Evolutionary conservation across 2,797 vertebrate species (phyloP), one percentile per base, ranked within the genome.

Genomic region (Lutjanus campechanus): DNA sequence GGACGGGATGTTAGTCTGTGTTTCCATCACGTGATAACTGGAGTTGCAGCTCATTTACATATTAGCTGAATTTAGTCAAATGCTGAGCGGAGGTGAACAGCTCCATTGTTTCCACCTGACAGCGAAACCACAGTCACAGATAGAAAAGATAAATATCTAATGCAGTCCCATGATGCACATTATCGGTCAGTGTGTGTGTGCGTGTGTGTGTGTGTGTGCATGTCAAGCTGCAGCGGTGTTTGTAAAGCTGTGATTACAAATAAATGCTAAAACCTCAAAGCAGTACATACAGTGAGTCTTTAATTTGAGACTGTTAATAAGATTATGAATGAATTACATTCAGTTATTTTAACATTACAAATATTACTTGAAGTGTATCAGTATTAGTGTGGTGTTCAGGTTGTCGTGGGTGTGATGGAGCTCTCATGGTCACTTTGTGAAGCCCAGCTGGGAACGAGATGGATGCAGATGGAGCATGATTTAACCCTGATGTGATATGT

Each of bases 61-160:
- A 65, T 83, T 87, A 86, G 88, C 84, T 85, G 82, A 81, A 91
- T 88, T 85, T 91, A 93, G 84, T 88, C 88, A 91, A 92, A 93
- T 90, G 51, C 54, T 2, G 58, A 79, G 74, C 8, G 5, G 46
- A 70, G 56, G 55, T 81, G 83, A 90, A 89, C 59, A 66, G 87
- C 75, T 49, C 66, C 79, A 85, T 79, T 93, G 86, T 91, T 83
- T 51, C 72, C 29, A 41, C 50, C 36, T 0, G 13, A 20, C 16
- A 4, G 56, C 56, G 58, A 65, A 85, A 75, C 65, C 58, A 68
- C 66, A 58, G 61, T 29, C 36, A 70, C 19, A 64, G 77, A 87
- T 67, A 46, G 41, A 56, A 69, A 25, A 84, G 85, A 89, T 88
- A 78, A 78, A 77, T n/a, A 49, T 81, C 60, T 63, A 55, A 55